phyloP scores from a whole-genome alignment of 2,797 vertebrate species.

The Amphiprion clarkii region DNA sequence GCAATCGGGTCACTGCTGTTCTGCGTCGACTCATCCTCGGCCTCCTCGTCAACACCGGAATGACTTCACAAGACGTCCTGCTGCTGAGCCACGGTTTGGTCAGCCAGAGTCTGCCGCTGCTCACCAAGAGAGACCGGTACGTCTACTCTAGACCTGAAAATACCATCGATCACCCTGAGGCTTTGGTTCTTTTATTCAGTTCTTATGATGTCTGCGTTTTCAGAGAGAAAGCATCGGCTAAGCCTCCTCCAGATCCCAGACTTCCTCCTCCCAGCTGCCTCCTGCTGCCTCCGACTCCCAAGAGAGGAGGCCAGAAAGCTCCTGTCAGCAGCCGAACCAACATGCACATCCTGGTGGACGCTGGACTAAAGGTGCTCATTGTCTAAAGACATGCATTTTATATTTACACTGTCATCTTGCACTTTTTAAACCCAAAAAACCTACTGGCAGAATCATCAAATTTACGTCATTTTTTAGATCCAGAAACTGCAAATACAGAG shows the following conservation, averaged over 20 bases:
- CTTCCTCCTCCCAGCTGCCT: slow-evolving; percentile 95
- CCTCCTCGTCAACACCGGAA: slow-evolving; percentile 89
- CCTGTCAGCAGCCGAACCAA: slow-evolving; percentile 92
- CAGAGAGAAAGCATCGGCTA: slow-evolving; percentile 82
- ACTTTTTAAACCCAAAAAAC: too few relatives aligned
- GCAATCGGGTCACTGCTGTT: slow-evolving; percentile 90
- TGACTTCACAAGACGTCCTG: slow-evolving; percentile 89
- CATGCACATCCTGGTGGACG: slow-evolving; percentile 92
- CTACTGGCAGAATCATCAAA: too few relatives aligned
- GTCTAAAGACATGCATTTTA: too few relatives aligned
- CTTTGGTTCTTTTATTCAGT: accelerated
- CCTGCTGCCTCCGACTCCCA: slow-evolving; percentile 90
- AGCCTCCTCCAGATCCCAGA: slow-evolving; percentile 87
- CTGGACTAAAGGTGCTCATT: slow-evolving; percentile 90
- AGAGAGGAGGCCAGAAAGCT: slow-evolving; percentile 90
- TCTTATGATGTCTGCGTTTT: slow-evolving; percentile 7
- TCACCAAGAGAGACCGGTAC: slow-evolving; percentile 93
- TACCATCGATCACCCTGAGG: neutral
- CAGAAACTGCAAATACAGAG: too few relatives aligned
- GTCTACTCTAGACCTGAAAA: neutral
- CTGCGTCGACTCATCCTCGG: slow-evolving; percentile 91
- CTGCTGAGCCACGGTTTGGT: slow-evolving; percentile 94
- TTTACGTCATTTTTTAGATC: too few relatives aligned
- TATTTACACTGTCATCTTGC: too few relatives aligned
- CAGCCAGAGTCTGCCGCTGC: slow-evolving; percentile 94